Conservation (phyloP, 2,797 vertebrate species). For the Sebastes vulpes region DNA sequence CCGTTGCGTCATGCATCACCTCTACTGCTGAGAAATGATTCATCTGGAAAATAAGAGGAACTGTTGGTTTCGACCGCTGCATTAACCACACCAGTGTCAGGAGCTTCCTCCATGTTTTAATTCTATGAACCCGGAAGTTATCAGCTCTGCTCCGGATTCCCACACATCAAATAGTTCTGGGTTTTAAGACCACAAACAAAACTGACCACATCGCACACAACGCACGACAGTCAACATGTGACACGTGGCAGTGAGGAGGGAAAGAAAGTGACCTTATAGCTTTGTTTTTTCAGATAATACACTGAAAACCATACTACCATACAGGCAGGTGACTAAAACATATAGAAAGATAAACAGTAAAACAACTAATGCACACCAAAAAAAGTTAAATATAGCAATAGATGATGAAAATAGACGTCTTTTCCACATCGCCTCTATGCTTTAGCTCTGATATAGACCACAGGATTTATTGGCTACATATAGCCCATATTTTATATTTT, state of each 20-base stretch:
- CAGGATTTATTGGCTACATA: too few species aligned
- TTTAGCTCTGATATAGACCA: too few species aligned
- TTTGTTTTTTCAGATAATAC: background rate
- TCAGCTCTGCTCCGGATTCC: background rate
- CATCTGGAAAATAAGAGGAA: constrained; percentile 17
- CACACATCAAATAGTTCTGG: background rate
- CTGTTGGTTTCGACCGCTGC: background rate
- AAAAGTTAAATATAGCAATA: background rate
- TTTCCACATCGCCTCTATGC: too few species aligned
- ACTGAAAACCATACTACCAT: background rate
- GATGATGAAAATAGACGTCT: background rate
- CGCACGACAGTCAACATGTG: background rate
- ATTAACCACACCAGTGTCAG: background rate
- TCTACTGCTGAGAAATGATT: background rate
- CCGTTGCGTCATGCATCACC: background rate
- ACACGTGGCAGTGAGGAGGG: background rate
- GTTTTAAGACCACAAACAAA: background rate
- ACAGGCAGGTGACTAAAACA: background rate
- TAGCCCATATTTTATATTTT: too few species aligned
- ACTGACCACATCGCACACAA: background rate
- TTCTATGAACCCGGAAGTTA: background rate
- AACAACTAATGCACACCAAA: background rate
- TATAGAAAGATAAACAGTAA: background rate
- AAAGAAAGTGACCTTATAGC: background rate
- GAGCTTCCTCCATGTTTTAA: background rate